Evolutionary conservation across 2,113 vertebrate species (phyloP).

Genomic region (Herpailurus yagouaroundi): DNA sequence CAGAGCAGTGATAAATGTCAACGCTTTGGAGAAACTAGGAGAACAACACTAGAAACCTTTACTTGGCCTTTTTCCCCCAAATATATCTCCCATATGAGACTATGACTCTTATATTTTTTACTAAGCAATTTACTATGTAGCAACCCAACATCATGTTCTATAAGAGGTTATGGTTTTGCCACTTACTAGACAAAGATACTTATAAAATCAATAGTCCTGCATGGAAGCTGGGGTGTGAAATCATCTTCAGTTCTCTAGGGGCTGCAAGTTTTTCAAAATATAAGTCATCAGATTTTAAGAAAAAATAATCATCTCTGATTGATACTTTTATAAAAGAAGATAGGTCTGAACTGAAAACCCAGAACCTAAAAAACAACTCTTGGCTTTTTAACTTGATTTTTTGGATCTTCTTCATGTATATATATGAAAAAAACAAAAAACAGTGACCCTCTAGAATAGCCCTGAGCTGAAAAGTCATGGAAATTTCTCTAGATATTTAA

Average conservation of each 20-base stretch:
- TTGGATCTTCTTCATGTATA: neutral
- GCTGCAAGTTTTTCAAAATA: slow-evolving; percentile 20
- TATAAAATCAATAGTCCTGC: neutral
- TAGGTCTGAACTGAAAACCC: slow-evolving; percentile 47
- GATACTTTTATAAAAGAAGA: slow-evolving; percentile 50
- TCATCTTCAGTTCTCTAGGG: neutral
- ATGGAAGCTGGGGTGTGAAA: neutral
- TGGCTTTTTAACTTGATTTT: neutral
- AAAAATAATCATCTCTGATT: slow-evolving; percentile 6
- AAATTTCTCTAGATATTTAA: slow-evolving; percentile 40
- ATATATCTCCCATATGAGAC: neutral
- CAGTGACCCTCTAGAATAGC: neutral
- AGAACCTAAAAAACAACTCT: slow-evolving; percentile 22
- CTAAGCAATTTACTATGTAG: neutral
- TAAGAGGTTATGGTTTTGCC: neutral
- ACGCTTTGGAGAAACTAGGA: slow-evolving; percentile 24
- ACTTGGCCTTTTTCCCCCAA: neutral
- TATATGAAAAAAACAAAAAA: neutral
- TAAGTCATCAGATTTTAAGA: slow-evolving; percentile 30
- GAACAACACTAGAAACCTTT: slow-evolving; percentile 20
- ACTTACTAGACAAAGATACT: neutral
- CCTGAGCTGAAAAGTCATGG: neutral
- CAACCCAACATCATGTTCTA: neutral
- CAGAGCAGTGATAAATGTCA: slow-evolving; percentile 40
- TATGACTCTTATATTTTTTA: neutral